Percentiles rank a stretch among this genome's conserved stretches.
phyloP scores from a whole-genome alignment of 1,140 invertebrate genomes.

The Druon quercuslanigerum region DNA sequence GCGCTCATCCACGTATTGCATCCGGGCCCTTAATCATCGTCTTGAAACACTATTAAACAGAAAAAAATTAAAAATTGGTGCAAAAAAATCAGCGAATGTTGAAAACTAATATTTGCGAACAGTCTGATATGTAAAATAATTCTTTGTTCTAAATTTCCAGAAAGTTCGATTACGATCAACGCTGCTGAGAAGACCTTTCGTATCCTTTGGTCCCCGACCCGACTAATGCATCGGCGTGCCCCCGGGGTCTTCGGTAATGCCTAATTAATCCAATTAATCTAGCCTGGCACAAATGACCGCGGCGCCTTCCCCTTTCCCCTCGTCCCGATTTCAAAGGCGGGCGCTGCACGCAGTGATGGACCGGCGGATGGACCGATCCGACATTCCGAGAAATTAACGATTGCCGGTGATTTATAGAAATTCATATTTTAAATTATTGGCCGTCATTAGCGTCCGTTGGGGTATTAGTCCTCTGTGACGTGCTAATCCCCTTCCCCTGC shows the following conservation, averaged over 20 bases:
- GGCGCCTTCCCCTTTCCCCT: slow-evolving; percentile 47
- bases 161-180: not conserved
- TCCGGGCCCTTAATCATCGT: no score
- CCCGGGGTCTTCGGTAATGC: slow-evolving; percentile 70
- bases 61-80: no score
- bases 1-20: no score
- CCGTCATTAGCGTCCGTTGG: slow-evolving; percentile 70
- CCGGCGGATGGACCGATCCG: slow-evolving; percentile 67
- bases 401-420: slow-evolving; percentile 74
- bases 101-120: no score
- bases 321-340: slow-evolving; percentile 49
- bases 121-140: not conserved
- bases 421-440: slow-evolving; percentile 76
- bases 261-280: slow-evolving; percentile 77
- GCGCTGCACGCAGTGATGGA: slow-evolving; percentile 65
- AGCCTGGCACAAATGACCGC: slow-evolving; percentile 73
- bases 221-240: slow-evolving; percentile 70
- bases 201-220: slow-evolving; percentile 38
- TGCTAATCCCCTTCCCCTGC: slow-evolving; percentile 54
- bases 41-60: no score
- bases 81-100: no score
- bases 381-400: slow-evolving; percentile 76
- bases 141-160: not conserved
- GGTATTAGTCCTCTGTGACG: slow-evolving; percentile 70
- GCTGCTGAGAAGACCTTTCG: slow-evolving; percentile 4